Evolutionary conservation across 2,113 vertebrate species (phyloP).

Genomic region (Piaya cayana): DNA sequence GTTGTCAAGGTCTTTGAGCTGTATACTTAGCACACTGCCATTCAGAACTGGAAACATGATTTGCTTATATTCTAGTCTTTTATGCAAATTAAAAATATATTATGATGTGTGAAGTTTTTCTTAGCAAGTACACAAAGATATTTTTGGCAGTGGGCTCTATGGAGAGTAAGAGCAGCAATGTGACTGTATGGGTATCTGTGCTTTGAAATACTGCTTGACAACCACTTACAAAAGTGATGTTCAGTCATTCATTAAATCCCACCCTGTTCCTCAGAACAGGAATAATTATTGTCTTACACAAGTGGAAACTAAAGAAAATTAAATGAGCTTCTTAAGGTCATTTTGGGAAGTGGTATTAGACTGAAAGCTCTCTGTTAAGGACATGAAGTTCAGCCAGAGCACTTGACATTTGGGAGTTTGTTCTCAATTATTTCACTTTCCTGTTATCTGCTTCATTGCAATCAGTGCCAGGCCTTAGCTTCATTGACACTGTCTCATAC

Average conservation of each 20-base stretch:
- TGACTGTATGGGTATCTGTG: neutral
- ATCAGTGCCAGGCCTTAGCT: neutral
- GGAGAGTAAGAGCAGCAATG: neutral
- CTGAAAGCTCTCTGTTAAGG: neutral
- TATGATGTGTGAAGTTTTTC: neutral
- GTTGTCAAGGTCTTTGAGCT: neutral
- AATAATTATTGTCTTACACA: neutral
- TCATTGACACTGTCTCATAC: neutral
- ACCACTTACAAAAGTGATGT: neutral
- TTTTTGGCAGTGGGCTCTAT: neutral
- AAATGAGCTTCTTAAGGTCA: neutral
- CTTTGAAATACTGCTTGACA: neutral
- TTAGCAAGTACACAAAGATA: neutral
- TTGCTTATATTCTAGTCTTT: neutral
- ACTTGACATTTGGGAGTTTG: neutral
- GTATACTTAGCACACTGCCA: neutral
- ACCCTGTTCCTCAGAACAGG: neutral
- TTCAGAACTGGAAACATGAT: neutral
- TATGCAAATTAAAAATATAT: neutral
- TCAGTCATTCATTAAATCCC: neutral
- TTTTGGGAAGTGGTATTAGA: neutral
- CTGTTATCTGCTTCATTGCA: neutral
- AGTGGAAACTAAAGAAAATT: neutral
- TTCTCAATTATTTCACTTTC: neutral
- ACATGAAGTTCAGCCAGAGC: neutral